Percentiles rank a stretch among this genome's conserved stretches.
Evolutionary conservation across 2,113 vertebrate genomes (phyloP).

Genomic region (Pica pica): DNA sequence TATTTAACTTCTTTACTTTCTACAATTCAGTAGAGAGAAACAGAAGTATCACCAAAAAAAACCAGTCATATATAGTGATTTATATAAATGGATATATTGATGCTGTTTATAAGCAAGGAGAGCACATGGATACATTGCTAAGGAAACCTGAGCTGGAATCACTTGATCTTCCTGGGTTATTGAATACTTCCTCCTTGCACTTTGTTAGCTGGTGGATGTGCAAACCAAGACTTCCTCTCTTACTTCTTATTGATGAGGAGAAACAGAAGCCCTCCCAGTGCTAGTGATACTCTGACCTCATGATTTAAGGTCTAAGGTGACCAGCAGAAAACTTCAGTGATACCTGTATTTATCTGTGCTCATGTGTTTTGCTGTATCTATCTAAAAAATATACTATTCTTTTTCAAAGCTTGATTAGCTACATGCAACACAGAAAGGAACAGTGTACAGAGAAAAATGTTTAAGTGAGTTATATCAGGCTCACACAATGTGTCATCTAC

Average conservation of each 20-base stretch:
- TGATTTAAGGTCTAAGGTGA: background rate
- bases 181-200: background rate
- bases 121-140: no score
- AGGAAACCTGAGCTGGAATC: background rate
- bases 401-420: background rate
- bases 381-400: background rate
- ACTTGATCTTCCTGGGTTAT: background rate
- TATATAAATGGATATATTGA: background rate
- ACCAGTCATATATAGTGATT: background rate
- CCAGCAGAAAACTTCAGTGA: background rate
- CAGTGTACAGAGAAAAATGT: background rate
- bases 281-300: background rate
- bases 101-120: background rate
- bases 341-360: background rate
- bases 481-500: background rate
- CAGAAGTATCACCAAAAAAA: background rate
- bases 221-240: background rate
- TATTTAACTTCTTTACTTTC: background rate
- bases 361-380: background rate
- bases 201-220: background rate
- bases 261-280: background rate
- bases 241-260: background rate
- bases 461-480: background rate
- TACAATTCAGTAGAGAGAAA: background rate
- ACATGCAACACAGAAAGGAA: background rate